phyloP scores from a whole-genome alignment of 2,113 vertebrate genomes.

The Casuarius casuarius region DNA sequence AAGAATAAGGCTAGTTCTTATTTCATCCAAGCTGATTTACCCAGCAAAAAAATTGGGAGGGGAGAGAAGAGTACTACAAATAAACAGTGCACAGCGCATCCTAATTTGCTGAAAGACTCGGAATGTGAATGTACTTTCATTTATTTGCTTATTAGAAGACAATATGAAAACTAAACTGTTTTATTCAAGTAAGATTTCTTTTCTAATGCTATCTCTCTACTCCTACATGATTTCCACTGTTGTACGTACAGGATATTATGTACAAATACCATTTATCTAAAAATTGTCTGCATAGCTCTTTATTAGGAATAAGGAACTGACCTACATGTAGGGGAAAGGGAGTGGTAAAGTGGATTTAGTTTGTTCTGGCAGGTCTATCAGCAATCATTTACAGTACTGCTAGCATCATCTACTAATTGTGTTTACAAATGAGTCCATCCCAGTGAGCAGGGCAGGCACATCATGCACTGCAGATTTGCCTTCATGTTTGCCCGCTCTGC shows the following conservation, averaged over 20 bases:
- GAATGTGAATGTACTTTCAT: slow-evolving; percentile 10
- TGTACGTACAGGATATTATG: not conserved
- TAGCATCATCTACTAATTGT: not conserved
- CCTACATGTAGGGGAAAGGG: not conserved
- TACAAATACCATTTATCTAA: not conserved
- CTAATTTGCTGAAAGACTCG: not conserved
- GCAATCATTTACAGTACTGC: not conserved
- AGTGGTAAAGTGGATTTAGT: not conserved
- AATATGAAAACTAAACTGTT: not conserved
- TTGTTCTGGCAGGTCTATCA: not conserved
- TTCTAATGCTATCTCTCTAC: not conserved
- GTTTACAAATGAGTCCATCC: fast-evolving
- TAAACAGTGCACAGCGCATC: not conserved
- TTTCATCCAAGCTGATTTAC: not conserved
- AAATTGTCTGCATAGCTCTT: not conserved
- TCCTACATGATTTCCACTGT: not conserved
- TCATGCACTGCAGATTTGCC: fast-evolving
- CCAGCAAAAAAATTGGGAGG: not conserved
- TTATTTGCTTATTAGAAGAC: not conserved
- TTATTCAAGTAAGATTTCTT: not conserved
- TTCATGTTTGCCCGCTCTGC: fast-evolving
- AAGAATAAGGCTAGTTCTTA: fast-evolving
- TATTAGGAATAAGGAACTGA: not conserved
- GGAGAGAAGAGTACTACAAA: not conserved
- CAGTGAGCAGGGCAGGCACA: fast-evolving